Conservation (phyloP, 2,113 vertebrate species). For the Cairina moschata region DNA sequence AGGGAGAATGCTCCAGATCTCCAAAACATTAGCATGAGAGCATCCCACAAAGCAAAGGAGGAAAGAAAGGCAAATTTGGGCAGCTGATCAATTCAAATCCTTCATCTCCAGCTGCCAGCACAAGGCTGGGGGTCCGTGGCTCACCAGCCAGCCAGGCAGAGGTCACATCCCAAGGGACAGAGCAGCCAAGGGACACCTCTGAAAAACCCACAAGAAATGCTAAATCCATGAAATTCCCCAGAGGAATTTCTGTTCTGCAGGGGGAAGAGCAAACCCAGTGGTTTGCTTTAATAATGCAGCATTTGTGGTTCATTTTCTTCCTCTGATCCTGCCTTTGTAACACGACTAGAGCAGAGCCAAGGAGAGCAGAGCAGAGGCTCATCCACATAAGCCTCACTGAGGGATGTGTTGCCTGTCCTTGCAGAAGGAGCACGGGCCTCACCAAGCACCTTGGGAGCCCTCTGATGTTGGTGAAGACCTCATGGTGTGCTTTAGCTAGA, state of each 20-base stretch:
- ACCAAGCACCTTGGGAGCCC: neutral
- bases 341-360: fast-evolving
- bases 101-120: neutral
- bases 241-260: neutral
- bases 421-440: neutral
- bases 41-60: neutral
- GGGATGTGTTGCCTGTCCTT: fast-evolving
- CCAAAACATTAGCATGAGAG: neutral
- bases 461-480: fast-evolving
- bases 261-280: neutral
- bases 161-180: neutral
- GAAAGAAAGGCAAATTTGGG: neutral
- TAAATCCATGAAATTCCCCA: neutral
- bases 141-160: neutral
- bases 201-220: neutral
- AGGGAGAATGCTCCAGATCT: neutral
- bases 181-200: fast-evolving
- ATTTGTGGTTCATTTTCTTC: neutral
- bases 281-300: neutral
- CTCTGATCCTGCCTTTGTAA: fast-evolving
- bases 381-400: fast-evolving
- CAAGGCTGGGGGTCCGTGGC: fast-evolving
- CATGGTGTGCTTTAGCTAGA: neutral
- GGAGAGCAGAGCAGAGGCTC: neutral
- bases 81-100: neutral